Evolutionary conservation across 2,797 vertebrate species (phyloP), one percentile per base, ranked within the genome.

Genomic region (Lophura swinhoii): DNA sequence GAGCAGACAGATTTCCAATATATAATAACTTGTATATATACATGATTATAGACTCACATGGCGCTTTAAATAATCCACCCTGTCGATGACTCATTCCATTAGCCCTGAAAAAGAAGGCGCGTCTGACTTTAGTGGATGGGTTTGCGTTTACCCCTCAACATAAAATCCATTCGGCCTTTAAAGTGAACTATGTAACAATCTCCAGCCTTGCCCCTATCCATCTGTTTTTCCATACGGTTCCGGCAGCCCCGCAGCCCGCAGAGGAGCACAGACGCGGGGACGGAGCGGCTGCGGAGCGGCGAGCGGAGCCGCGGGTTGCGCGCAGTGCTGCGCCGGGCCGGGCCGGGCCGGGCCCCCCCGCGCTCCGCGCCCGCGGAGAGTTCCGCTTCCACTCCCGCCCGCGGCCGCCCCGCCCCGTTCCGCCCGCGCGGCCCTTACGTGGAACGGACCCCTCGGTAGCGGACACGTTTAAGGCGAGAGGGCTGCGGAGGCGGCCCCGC

Each of bases 1-100:
- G 95, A 96, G 97, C 89, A 98, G 98, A 98, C 98, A 98, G 98
- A 98, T 99, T 98, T 98, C 98, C 98, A 97, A 98, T 99, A 98
- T 98, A 98, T 98, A 98, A 99, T 99, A 98, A 98, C 98, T 98
- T 97, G 98, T 98, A 98, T 98, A 98, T 98, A 98, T 98, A 98
- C 98, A 98, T 98, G 98, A 98, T 98, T 98, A 98, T 98, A 98
- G 98, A 98, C 98, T 98, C 97, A 97, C 97, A 97, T 96, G 97
- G 97, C 95, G 98, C 97, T 98, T 97, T 98, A 98, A 97, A 98
- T 98, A 98, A 98, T 98, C 98, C 98, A 98, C 97, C 98, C 97
- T 97, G 97, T 98, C 97, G 97, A 98, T 97, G 97, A 97, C 97
- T 98, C 98, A 97, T 98, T 98, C 98, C 97, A 98, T 98, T 98